These are phyloP conservation scores for Crotalus helleri DNA, from an alignment of 2,113 vertebrate species.

Conservation along the genomic window DNA sequence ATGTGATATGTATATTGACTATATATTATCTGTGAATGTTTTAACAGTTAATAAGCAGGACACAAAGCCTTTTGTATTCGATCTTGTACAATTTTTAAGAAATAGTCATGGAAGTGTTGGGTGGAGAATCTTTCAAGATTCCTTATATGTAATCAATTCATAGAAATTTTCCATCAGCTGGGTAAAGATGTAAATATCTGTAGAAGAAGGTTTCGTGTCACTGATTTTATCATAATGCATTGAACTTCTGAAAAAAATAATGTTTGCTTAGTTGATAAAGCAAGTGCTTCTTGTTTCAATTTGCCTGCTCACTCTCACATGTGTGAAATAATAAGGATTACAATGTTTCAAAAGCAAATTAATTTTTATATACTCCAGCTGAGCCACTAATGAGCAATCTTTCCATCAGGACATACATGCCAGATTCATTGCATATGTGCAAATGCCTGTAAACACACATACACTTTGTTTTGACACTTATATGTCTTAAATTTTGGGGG, in stretches of 20 bases:
- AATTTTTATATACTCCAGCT: background rate
- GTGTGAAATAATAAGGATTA: background rate
- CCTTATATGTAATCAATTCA: background rate
- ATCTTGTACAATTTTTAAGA: constrained; percentile 6
- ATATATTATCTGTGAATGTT: background rate
- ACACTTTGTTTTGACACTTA: background rate
- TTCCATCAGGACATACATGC: background rate
- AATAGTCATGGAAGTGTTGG: background rate
- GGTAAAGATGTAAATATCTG: constrained; percentile 1
- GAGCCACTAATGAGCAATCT: background rate
- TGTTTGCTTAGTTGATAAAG: background rate
- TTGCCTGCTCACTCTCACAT: background rate
- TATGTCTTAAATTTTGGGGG: background rate
- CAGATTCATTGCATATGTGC: background rate
- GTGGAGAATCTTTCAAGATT: background rate
- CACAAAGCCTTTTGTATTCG: background rate
- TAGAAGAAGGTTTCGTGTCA: background rate
- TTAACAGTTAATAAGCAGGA: background rate
- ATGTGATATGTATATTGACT: background rate
- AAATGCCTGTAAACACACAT: background rate
- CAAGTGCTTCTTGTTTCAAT: background rate
- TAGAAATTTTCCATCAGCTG: background rate
- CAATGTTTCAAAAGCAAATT: background rate
- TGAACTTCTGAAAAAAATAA: constrained; percentile 25
- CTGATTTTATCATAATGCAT: constrained; percentile 1